Evolutionary conservation across 1,140 invertebrate genomes (phyloP).

Genomic region (Frieseomelitta varia): DNA sequence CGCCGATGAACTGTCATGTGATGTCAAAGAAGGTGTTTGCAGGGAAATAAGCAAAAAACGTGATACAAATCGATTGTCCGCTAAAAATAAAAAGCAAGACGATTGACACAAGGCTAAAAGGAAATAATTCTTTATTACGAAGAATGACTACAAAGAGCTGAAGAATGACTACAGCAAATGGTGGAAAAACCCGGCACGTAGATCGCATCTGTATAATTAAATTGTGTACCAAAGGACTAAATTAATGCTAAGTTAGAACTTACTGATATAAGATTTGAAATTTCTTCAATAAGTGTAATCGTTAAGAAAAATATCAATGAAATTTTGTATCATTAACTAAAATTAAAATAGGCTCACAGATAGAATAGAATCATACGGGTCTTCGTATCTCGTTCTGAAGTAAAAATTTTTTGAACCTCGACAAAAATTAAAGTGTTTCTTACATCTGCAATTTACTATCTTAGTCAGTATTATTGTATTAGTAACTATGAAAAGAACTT

Average conservation of each 20-base stretch:
- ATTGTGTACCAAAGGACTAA: slow-evolving; percentile 11
- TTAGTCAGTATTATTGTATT: too few species aligned
- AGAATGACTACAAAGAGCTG: background rate
- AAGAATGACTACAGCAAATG: background rate
- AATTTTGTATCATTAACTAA: too few species aligned
- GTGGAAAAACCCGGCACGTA: too few species aligned
- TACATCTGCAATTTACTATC: too few species aligned
- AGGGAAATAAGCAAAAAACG: slow-evolving; percentile 4
- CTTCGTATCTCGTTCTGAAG: too few species aligned
- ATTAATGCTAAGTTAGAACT: background rate
- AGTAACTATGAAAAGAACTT: too few species aligned
- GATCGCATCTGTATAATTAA: background rate
- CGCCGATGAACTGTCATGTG: slow-evolving; percentile 59
- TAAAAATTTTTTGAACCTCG: too few species aligned
- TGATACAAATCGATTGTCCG: background rate
- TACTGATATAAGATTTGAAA: background rate
- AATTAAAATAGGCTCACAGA: too few species aligned
- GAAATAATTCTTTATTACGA: background rate
- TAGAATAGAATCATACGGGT: too few species aligned
- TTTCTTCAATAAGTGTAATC: background rate
- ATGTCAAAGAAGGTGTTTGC: slow-evolving; percentile 44
- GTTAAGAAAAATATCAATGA: background rate
- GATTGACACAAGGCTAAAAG: background rate
- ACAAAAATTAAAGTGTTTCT: too few species aligned
- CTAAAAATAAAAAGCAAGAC: background rate